Base-by-base conservation (phyloP, 2,113 vertebrate genomes). In the Scytalopus superciliaris region DNA sequence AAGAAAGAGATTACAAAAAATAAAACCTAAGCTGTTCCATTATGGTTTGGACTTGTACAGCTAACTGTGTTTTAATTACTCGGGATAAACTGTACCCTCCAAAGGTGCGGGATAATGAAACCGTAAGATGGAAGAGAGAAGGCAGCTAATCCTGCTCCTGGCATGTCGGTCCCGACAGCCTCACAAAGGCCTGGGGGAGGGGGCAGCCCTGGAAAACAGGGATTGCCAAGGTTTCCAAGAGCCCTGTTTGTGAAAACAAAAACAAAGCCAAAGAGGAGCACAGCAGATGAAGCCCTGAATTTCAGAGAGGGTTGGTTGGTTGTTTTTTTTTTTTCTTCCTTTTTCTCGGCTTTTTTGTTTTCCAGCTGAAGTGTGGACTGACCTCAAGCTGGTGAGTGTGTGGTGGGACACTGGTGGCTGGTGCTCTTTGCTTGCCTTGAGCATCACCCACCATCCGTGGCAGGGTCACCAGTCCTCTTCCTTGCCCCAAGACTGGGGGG, bases 211-310 rank as follows among this genome's bases (percentile, higher is more conserved):
- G 49, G 12, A 84, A 90, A 93, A 89, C 3, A 72, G 52, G 21
- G 27, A 96, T 90, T 95, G 96, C 96, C 96, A 96, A 92, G 93
- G 96, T 97, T 96, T 95, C 94, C 84, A 93, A 84, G 94, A 94
- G 96, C 92, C 94, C 88, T 30, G 44, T 68, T 90, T 35, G 85
- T 40, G 28, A 75, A 95, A 95, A 97, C 93, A 96, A 86, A 96
- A 92, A 52, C 92, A 90, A 75, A 95, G 90, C 84, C 90, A 64
- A 42, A 78, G 96, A 84, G 49, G 68, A 92, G 86, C 60, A 8
- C 35, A 37, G 94, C 70, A 31, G 91, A 83, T 3, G 40, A 82
- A 93, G 93, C 67, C 35, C 47, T 80, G 93, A 45, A 81, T 90
- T 88, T 78, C 88, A 76, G 79, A 90, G 24, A 70, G 28, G 23